Conservation (phyloP, 2,113 vertebrate species). For the Proteles cristata region DNA sequence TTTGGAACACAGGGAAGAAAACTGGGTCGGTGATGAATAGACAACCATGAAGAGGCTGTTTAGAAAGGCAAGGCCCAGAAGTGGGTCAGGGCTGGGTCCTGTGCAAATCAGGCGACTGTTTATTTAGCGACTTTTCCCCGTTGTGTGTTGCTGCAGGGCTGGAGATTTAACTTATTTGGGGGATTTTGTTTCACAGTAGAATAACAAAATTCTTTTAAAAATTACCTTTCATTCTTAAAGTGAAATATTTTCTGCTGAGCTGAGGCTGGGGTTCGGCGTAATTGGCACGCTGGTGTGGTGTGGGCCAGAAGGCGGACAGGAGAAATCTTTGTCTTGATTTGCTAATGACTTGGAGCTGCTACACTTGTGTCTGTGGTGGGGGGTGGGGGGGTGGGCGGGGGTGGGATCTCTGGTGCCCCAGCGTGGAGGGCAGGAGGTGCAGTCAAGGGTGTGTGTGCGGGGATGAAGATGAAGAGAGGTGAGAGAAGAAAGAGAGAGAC, state of each 20-base stretch:
- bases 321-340: neutral
- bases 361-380: neutral
- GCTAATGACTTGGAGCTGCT: no score
- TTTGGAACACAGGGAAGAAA: neutral
- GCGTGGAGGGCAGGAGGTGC: fast-evolving
- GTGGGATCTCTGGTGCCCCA: neutral
- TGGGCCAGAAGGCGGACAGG: fast-evolving
- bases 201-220: slow-evolving; percentile 26
- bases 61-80: slow-evolving; percentile 42
- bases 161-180: slow-evolving; percentile 8
- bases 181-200: slow-evolving; percentile 17
- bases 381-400: no score
- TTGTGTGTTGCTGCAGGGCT: neutral
- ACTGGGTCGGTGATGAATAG: neutral
- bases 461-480: neutral
- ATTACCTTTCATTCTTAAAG: neutral
- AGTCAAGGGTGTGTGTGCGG: fast-evolving
- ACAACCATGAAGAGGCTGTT: neutral
- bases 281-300: fast-evolving
- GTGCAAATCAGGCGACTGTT: slow-evolving; percentile 60
- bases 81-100: slow-evolving; percentile 37
- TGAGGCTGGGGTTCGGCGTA: fast-evolving
- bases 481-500: neutral
- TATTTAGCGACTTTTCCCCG: neutral
- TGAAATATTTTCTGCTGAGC: neutral